Base-by-base conservation (phyloP, 2,888 invertebrate genomes). In the Nemoura dubitans region DNA sequence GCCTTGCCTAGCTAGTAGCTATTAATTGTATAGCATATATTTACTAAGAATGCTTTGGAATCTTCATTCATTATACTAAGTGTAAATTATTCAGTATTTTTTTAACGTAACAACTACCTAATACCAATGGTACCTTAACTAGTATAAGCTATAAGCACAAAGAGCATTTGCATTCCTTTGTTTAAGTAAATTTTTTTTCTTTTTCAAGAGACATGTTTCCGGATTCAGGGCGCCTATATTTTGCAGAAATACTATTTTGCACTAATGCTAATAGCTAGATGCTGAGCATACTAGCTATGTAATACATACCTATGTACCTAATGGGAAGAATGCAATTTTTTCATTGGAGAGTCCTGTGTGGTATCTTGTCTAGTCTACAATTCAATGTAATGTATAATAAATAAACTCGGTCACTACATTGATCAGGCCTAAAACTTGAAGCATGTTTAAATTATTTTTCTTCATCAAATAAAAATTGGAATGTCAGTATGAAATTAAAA, bases 401-500 rank as follows among this genome's bases (percentile, higher is more conserved):
- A 59, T 59, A 59, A 59, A 59, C 2, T 59, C 21, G 21, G 14
- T 59, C 21, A 59, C 10, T 3, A 7, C 59, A 59, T 59, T 59
- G 59, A 59, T 59, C 59, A 59, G 59, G 59, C 59, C 59, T 59
- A 59, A 59, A 59, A 59, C 59, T 59, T 59, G 16, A 59, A 59
- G 59, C 36, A 21, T 59, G 59, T 10, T 59, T 59, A 7, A 7
- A 36, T 3, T 36, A 10, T 6, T 6, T 36, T 36, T 36, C 5
- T 10, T 36, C 36, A 36, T 36, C n/a, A n/a, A n/a, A n/a, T n/a
- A n/a, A n/a, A n/a, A n/a, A n/a, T n/a, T n/a, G n/a, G n/a, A n/a
- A n/a, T n/a, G n/a, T n/a, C n/a, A n/a, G n/a, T n/a, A n/a, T n/a
- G n/a, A n/a, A n/a, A n/a, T n/a, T n/a, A n/a, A n/a, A n/a, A n/a